Base-by-base conservation (phyloP, 2,113 vertebrate species). In the Neoarius graeffei region DNA sequence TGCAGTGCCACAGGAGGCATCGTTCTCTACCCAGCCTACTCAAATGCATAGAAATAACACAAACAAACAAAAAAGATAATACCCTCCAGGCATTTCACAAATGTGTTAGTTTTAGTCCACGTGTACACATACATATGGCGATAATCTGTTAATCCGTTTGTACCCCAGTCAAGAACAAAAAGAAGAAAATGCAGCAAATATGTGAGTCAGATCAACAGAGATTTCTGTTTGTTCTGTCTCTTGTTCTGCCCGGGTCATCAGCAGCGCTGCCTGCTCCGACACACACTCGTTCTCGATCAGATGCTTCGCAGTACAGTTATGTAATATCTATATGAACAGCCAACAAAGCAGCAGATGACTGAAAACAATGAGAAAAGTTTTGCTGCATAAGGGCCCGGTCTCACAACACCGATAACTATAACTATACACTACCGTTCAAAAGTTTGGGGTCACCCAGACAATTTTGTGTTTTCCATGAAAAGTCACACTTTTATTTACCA, bases 141-240 rank as follows among this genome's bases (percentile, higher is more conserved):
- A 85, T 93, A 93, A 94, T 94, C 94, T 89, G 84, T 62, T 93
- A 93, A 94, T 93, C 92, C 89, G 56, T 77, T 81, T 80, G 83
- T 79, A 42, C 80, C 27, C 90, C 88, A 90, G 91, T 93, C 92
- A 91, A 89, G 91, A 60, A 89, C 83, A 92, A 88, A 87, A 86
- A 91, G 83, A 91, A 91, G 86, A 88, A 90, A 92, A 92, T 48
- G 87, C 27, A 74, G 80, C 35, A 90, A 60, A 86, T 87, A 86
- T 27, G 59, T 42, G 60, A 87, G 90, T 93, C 76, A 84, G 85
- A 88, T 90, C 89, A 84, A 25, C 83, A 54, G 89, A 84, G 89
- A 91, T 92, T 87, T 86, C 60, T 57, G 87, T 84, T 88, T 85
- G 17, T 80, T 85, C 57, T 89, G 84, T 85, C 87, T 69, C 60